Evolutionary conservation across 2,888 invertebrate species (phyloP).

Genomic region (Cremastobaeus sp.): DNA sequence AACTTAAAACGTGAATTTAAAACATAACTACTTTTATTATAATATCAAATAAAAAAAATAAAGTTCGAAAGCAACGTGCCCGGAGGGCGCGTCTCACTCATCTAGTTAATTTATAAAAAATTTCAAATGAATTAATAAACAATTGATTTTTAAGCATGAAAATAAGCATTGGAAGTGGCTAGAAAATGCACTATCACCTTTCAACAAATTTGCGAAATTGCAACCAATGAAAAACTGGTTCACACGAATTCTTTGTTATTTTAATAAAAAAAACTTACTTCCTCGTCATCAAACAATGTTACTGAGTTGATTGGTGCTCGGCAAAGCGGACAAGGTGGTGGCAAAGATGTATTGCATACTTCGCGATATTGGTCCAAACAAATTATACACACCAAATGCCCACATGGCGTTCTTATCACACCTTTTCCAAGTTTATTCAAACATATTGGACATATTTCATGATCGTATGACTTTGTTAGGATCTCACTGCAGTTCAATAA

Average conservation of each 20-base stretch:
- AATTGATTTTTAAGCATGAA: too few species aligned
- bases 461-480: conserved; percentile 51
- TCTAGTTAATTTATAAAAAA: too few species aligned
- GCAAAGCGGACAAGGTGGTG: conserved; percentile 67
- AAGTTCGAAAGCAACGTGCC: too few species aligned
- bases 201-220: too few species aligned
- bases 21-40: too few species aligned
- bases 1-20: too few species aligned
- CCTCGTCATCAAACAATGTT: conserved; percentile 66
- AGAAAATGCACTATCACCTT: too few species aligned
- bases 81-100: too few species aligned
- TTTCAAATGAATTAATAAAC: too few species aligned
- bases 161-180: too few species aligned
- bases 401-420: conserved; percentile 62
- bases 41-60: too few species aligned
- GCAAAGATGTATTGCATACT: conserved; percentile 75
- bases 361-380: conserved; percentile 54
- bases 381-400: conserved; percentile 63
- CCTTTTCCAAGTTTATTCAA: conserved; percentile 59
- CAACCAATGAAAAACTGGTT: too few species aligned
- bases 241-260: neutral
- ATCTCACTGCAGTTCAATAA: conserved; percentile 28
- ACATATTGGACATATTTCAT: conserved; percentile 66
- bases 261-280: conserved; percentile 62
- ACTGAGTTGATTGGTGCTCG: conserved; percentile 67